Percentiles rank a stretch among this genome's conserved stretches.
These are phyloP conservation scores for Ptilorrhoa leucosticta DNA, from an alignment of 2,113 vertebrate species.

Conservation along the genomic window DNA sequence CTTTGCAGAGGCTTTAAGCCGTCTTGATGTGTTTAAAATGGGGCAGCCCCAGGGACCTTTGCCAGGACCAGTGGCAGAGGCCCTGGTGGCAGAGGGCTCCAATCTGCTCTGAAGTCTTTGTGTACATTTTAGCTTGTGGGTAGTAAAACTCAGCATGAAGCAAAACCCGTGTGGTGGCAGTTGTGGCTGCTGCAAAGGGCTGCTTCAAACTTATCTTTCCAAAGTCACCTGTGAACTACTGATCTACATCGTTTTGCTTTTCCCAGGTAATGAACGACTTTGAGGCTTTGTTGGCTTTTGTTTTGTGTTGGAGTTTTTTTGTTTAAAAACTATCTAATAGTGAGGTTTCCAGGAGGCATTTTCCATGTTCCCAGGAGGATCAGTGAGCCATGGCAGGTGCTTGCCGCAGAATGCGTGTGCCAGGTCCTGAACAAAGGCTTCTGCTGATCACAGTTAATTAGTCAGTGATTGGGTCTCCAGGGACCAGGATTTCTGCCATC, in stretches of 20 bases:
- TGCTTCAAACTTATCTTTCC: background rate
- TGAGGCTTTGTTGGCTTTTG: background rate
- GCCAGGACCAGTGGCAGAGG: background rate
- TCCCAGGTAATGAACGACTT: background rate
- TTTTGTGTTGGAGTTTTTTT: background rate
- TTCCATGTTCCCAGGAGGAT: background rate
- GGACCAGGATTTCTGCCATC: background rate
- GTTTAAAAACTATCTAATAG: background rate
- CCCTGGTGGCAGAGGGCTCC: background rate
- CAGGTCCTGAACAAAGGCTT: background rate
- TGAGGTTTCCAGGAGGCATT: background rate
- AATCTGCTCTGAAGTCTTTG: background rate
- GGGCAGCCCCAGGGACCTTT: background rate
- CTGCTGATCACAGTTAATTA: background rate
- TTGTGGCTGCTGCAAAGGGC: background rate
- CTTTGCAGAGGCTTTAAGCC: background rate
- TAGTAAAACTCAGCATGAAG: background rate
- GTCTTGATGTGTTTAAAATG: background rate
- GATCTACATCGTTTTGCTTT: background rate
- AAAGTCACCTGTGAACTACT: background rate
- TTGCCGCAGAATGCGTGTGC: fast-evolving
- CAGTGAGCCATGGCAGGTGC: fast-evolving
- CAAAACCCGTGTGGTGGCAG: background rate
- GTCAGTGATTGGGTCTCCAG: background rate
- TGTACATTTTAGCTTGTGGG: background rate